Evolutionary conservation across 2,888 invertebrate species (phyloP), one percentile per base, ranked within the genome.

Genomic region (Pristionchus japonicus): DNA sequence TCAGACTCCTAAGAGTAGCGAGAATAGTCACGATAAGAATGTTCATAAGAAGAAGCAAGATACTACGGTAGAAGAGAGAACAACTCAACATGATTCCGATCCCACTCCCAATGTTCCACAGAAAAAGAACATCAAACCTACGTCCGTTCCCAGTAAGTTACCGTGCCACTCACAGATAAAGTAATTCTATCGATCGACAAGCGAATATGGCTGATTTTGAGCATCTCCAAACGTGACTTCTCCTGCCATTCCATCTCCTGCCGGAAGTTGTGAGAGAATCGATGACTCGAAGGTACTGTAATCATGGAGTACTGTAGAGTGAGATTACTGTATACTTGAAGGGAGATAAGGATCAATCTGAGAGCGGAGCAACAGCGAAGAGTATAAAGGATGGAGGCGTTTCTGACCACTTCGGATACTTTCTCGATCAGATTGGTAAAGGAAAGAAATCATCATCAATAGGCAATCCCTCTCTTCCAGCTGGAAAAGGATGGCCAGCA

Each of bases 231-330:
- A 77, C 43, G 27, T 77, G 27, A 43, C 43, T 15, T 77, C 77
- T n/a, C 77, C 77, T 15, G 23, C 43, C 13, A 27, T 77, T n/a
- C n/a, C n/a, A 17, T 77, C 77, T 13, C 77, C 77, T 2, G 77
- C 43, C 1, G 77, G 77, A 20, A 77, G 77, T 27, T n/a, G 40
- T 11, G 77, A 77, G 77, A 77, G 27, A 27, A 43, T 77, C 13
- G 77, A 77, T 47, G 47, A 77, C 47, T 77, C 77, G n/a, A 77
- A 77, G 27, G 77, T 77, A 77, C 47, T 77, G 43, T 74, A 74
- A n/a, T n/a, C n/a, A n/a, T n/a, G n/a, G n/a, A n/a, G n/a, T n/a
- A n/a, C n/a, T n/a, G n/a, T n/a, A n/a, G 37, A 34, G 6, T 1
- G 1, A 11, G 77, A 77, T 27, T 43, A 47, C 43, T 9, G 77